Evolutionary conservation across 2,888 invertebrate genomes (phyloP).

Genomic region (Caenorhabditis zanzibari): DNA sequence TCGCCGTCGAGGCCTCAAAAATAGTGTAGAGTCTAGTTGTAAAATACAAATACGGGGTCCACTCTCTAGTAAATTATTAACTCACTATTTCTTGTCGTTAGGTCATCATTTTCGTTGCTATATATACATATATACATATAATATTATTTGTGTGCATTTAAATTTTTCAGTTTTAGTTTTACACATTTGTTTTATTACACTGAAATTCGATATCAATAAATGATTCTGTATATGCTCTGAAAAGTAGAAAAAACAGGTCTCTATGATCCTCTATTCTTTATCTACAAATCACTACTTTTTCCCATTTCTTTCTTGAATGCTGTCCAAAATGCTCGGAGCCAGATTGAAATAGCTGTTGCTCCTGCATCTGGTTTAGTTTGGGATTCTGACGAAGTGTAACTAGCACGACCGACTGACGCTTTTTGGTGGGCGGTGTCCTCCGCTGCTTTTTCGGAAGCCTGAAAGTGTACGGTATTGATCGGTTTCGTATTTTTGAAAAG

Average conservation of each 20-base stretch:
- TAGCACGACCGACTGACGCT: slow-evolving; percentile 77
- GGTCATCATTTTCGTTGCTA: neutral
- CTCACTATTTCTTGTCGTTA: slow-evolving; percentile 1
- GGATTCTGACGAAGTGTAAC: slow-evolving; percentile 74
- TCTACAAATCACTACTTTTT: too few species aligned
- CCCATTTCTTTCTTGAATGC: slow-evolving; percentile 30
- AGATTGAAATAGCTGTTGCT: slow-evolving; percentile 76
- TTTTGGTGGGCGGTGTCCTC: slow-evolving; percentile 72
- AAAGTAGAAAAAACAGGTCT: too few species aligned
- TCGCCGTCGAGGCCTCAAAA: slow-evolving; percentile 28
- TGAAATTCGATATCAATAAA: neutral
- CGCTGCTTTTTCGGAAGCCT: slow-evolving; percentile 70
- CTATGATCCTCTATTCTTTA: neutral
- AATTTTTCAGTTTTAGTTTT: neutral
- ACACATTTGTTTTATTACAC: slow-evolving; percentile 9
- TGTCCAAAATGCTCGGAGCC: slow-evolving; percentile 73
- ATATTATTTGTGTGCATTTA: slow-evolving; percentile 3
- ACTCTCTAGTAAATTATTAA: neutral
- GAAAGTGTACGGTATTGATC: slow-evolving; percentile 2
- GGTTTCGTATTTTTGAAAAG: too few species aligned
- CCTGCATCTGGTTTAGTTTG: slow-evolving; percentile 79
- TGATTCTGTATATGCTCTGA: neutral
- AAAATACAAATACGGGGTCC: too few species aligned
- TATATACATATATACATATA: neutral
- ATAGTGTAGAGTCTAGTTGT: neutral